Conservation (phyloP, 2,888 invertebrate species). For the Bimastos eiseni region DNA sequence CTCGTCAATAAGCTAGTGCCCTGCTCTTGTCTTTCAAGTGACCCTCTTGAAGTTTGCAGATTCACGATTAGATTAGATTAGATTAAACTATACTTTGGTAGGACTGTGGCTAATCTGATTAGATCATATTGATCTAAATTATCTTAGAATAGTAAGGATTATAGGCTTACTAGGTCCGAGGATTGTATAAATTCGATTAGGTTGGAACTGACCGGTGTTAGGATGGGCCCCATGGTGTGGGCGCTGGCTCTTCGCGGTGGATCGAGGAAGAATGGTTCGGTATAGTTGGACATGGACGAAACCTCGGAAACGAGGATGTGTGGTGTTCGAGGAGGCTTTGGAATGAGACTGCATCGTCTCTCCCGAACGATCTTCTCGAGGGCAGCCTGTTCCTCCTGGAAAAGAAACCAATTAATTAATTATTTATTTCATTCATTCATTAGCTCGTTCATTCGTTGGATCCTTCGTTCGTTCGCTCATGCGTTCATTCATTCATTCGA, state of each 20-base stretch:
- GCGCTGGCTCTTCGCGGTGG: conserved; percentile 55
- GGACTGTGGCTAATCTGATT: not conserved
- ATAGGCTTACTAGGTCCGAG: not conserved
- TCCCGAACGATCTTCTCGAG: conserved; percentile 46
- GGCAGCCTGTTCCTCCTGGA: conserved; percentile 46
- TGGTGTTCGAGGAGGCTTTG: conserved; percentile 33
- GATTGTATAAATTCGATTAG: no score
- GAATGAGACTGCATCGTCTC: conserved; percentile 43
- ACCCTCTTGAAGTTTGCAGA: no score
- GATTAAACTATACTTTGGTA: no score
- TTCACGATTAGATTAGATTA: no score
- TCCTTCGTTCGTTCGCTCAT: no score
- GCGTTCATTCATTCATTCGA: not conserved
- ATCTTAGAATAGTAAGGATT: not conserved
- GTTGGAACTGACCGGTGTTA: conserved; percentile 47
- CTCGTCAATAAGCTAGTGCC: no score
- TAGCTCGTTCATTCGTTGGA: no score
- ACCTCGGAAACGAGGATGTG: conserved; percentile 46
- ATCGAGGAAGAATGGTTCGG: conserved; percentile 37
- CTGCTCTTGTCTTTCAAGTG: no score
- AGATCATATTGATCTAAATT: not conserved
- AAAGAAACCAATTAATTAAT: not conserved
- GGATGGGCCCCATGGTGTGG: conserved; percentile 57
- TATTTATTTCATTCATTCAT: not conserved
- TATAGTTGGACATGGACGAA: conserved; percentile 31